Base-by-base conservation (phyloP, 2,888 invertebrate genomes). In the Tachina lurida region DNA sequence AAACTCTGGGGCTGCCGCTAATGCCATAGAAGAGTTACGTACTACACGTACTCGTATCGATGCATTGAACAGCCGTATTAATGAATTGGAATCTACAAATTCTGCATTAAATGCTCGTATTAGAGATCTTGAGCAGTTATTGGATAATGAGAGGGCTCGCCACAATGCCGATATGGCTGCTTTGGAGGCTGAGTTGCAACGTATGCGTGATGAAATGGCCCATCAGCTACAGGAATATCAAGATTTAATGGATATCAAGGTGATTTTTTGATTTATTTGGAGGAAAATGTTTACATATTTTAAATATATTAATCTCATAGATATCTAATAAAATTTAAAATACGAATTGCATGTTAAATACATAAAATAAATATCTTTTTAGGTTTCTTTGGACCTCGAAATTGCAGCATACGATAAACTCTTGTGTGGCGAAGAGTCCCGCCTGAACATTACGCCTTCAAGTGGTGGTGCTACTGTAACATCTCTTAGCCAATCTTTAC, bases 211-310 rank as follows among this genome's bases (percentile, higher is more conserved):
- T 73, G 97, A 98, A 91, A 97, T 98, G 95, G 95, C 96, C 1
- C 95, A 95, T 52, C 97, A 98, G 91, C 93, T 98, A 90, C 95
- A 96, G 89, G 99, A 99, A 92, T 99, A 99, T 93, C 97, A 98
- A 92, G 98, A 98, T 91, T 95, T 99, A 87, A 97, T 99, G 96
- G 99, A 99, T 93, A 97, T 98, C 92, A 99, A 99, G 94, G 96
- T 97, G 68, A 52, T 80, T 45, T n/a, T 15, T 22, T 47, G 31
- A 31, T 31, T 12, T 47, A n/a, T 49, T 31, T 31, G 5, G 31
- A 31, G 7, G 31, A 31, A 31, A 31, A 31, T 31, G 31, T 31
- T 31, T 31, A 31, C 31, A 31, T 31, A 31, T 31, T 31, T 0
- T 31, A 31, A 31, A 31, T 5, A 7, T 5, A 31, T 31, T 31